Evolutionary conservation across 1,140 invertebrate genomes (phyloP).

Genomic region (Eufriesea mexicana): DNA sequence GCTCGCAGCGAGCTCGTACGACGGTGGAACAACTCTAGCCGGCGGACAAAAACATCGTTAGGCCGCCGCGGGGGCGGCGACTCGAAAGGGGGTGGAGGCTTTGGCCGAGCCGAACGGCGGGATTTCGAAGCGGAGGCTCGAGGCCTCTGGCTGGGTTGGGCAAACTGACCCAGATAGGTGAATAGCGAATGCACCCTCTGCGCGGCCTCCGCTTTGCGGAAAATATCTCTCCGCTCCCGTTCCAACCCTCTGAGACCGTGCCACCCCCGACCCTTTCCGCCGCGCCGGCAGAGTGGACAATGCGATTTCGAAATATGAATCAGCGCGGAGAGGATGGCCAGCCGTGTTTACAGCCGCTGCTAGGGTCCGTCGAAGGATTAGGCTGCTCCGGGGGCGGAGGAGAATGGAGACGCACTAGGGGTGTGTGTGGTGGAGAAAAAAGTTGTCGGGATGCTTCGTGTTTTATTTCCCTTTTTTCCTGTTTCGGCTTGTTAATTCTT

Average conservation of each 20-base stretch:
- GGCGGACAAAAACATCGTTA: conserved; percentile 49
- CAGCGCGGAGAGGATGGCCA: conserved; percentile 18
- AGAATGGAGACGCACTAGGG: neutral
- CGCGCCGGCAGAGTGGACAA: conserved; percentile 24
- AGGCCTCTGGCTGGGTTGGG: conserved; percentile 62
- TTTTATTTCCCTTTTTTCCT: neutral
- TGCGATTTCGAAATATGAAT: conserved; percentile 53
- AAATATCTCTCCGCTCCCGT: conserved; percentile 34
- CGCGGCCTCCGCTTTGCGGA: conserved; percentile 37
- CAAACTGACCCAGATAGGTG: conserved; percentile 69
- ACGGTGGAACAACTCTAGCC: conserved; percentile 8
- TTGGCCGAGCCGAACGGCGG: conserved; percentile 46
- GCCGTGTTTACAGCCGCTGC: conserved; percentile 31
- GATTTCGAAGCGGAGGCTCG: conserved; percentile 59
- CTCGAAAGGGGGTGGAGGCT: conserved; percentile 32
- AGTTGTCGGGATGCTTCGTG: neutral
- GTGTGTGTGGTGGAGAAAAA: neutral
- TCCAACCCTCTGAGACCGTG: neutral
- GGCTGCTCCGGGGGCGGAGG: neutral
- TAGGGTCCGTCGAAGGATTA: neutral
- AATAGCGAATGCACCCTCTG: conserved; percentile 64
- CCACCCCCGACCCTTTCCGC: neutral
- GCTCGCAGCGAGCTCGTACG: neutral
- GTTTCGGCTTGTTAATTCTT: neutral
- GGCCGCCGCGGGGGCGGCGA: conserved; percentile 12